Conservation (phyloP, 2,888 invertebrate species). For the Carpatolechia fugitivella region DNA sequence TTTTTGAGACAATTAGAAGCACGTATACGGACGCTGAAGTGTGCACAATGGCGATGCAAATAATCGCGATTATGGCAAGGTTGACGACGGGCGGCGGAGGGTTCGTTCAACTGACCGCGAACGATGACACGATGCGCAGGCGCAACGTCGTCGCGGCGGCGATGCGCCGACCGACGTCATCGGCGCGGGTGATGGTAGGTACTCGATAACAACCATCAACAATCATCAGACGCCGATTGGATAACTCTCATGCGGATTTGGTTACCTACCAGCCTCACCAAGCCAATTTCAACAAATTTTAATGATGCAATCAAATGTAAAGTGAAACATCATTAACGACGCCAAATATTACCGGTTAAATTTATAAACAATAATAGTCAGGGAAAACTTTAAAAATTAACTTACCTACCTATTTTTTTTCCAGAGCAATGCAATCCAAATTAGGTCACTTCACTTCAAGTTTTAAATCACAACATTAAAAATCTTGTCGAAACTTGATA, state of each 20-base stretch:
- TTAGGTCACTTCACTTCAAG: slow-evolving; percentile 46
- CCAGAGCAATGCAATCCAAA: slow-evolving; percentile 74
- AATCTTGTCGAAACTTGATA: slow-evolving; percentile 72
- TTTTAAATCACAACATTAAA: slow-evolving; percentile 35
- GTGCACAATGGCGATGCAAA: slow-evolving; percentile 74
- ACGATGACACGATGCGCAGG: slow-evolving; percentile 67
- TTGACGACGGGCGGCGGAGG: slow-evolving; percentile 72
- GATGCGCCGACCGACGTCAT: neutral
- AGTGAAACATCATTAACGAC: slow-evolving; percentile 4
- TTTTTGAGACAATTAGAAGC: slow-evolving; percentile 55
- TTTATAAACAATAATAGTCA: neutral
- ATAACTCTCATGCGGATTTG: no score
- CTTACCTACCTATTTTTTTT: slow-evolving; percentile 47
- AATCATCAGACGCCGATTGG: neutral
- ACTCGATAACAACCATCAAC: neutral
- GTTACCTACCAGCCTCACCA: no score
- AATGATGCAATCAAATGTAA: slow-evolving; percentile 25
- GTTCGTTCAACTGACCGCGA: slow-evolving; percentile 79
- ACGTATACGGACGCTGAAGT: slow-evolving; percentile 49
- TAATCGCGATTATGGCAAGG: slow-evolving; percentile 78
- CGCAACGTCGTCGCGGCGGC: neutral
- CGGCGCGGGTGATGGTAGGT: neutral
- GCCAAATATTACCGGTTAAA: neutral
- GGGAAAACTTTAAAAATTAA: neutral
- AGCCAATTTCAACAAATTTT: neutral